Evolutionary conservation across 23 tunicate genomes (phyloP).

Genomic region (Pegea sp.): DNA sequence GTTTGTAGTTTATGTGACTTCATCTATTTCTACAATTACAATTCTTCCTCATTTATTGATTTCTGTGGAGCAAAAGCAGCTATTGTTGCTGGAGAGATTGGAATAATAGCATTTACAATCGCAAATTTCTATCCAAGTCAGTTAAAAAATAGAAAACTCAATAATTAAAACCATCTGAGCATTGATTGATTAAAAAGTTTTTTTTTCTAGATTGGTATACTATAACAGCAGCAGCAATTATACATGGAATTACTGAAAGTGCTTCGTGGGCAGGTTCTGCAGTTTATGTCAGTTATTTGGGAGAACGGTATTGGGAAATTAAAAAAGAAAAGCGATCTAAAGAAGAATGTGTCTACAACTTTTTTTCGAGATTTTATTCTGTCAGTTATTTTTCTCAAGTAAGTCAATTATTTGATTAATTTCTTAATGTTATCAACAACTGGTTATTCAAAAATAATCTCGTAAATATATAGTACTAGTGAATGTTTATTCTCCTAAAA

Average conservation of each 20-base stretch:
- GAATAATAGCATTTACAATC: conserved; percentile 20
- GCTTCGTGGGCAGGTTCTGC: conserved; percentile 43
- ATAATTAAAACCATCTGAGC: no score
- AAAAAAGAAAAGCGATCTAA: background rate
- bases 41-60: conserved; percentile 26
- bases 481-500: no score
- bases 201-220: conserved; percentile 31
- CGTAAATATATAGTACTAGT: no score
- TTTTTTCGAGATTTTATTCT: conserved; percentile 18
- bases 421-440: no score
- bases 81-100: conserved; percentile 33
- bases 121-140: conserved; percentile 63
- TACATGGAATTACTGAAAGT: conserved; percentile 38
- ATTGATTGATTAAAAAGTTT: background rate
- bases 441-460: no score
- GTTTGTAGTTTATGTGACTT: conserved; percentile 19
- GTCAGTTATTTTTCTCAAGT: conserved; percentile 36
- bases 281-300: conserved; percentile 34
- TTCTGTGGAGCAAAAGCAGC: conserved; percentile 39
- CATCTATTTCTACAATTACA: conserved; percentile 27
- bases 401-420: conserved; percentile 1
- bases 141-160: background rate
- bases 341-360: conserved; percentile 28
- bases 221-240: conserved; percentile 22
- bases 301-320: conserved; percentile 23